phyloP scores from a whole-genome alignment of 2,113 vertebrate genomes.

The Heterotilapia buettikoferi region DNA sequence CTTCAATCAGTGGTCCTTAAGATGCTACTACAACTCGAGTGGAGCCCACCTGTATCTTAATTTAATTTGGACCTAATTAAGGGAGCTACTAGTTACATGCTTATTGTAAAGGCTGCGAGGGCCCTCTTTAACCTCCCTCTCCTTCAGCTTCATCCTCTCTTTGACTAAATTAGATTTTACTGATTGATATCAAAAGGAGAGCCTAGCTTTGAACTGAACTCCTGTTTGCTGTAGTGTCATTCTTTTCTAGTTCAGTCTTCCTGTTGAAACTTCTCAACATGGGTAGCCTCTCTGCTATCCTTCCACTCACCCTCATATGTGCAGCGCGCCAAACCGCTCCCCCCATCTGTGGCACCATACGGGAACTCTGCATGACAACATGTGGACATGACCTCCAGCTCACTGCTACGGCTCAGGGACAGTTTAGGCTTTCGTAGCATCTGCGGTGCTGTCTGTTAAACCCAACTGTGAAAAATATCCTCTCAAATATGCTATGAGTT shows the following conservation, averaged over 20 bases:
- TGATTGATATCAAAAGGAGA: not conserved
- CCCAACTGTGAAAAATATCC: not conserved
- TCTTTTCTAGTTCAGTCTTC: not conserved
- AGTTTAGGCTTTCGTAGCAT: not conserved
- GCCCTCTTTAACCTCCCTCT: not conserved
- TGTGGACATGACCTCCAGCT: not conserved
- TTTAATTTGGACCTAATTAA: not conserved
- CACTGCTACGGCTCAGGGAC: not conserved
- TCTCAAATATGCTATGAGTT: not conserved
- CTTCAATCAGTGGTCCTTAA: not conserved
- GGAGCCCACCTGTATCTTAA: not conserved
- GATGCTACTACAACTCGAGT: not conserved
- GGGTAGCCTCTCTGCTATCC: not conserved
- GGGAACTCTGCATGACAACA: conserved; percentile 1
- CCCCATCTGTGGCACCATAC: not conserved
- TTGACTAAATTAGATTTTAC: not conserved
- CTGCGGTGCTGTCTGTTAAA: not conserved
- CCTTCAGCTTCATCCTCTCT: not conserved
- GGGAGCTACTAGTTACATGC: not conserved
- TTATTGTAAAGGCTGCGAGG: not conserved
- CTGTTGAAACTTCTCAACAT: not conserved
- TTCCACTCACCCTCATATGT: not conserved
- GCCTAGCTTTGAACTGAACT: not conserved
- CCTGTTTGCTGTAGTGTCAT: not conserved
- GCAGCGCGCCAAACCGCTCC: not conserved